Evolutionary conservation across 1,140 invertebrate species (phyloP), one percentile per base, ranked within the genome.

Genomic region (Drosophila kikkawai): DNA sequence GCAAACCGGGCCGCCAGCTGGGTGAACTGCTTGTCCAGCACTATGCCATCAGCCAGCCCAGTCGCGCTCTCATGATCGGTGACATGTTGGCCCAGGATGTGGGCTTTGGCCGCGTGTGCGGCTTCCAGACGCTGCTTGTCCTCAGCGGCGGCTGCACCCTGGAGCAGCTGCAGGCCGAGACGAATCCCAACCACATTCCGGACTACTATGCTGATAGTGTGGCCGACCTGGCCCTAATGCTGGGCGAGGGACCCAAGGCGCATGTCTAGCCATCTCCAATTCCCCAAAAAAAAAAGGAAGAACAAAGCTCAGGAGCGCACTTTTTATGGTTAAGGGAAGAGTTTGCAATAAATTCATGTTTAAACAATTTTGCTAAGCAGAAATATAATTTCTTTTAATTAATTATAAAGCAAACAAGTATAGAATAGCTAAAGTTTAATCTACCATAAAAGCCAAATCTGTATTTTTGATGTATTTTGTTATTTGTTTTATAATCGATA

Each of bases 21-120:
- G 94, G 93, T 39, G 66, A 93, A 7, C 92, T 91, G 57, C 48
- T 94, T 8, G 36, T 71, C 1, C 39, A 93, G 22, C 91, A 93
- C 17, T 94, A 93, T 36, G 88, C 93, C 0, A 88, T 95, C 11
- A 91, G 76, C 0, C 82, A 94, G 53, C 93, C 94, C 2, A 86
- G 84, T n/a, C 93, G 94, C 68, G 94, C 94, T n/a, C 91, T 95
- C 1, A 95, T 95, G 78, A 94, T 95, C 61, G 95, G 95, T 11
- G 95, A 95, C 50, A 94, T 94, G 95, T 94, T 94, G n/a, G 92
- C 94, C 17, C 93, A 94, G 78, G 95, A 95, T 59, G 92, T 95
- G 9, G 93, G 91, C 37, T 94, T 95, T 26, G 95, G 93, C 0
- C 93, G 91, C 5, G 68, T 92, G 4, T 93, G 92, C 4, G 94